Base-by-base conservation (phyloP, 2,797 vertebrate genomes). In the Lagocephalus sceleratus region DNA sequence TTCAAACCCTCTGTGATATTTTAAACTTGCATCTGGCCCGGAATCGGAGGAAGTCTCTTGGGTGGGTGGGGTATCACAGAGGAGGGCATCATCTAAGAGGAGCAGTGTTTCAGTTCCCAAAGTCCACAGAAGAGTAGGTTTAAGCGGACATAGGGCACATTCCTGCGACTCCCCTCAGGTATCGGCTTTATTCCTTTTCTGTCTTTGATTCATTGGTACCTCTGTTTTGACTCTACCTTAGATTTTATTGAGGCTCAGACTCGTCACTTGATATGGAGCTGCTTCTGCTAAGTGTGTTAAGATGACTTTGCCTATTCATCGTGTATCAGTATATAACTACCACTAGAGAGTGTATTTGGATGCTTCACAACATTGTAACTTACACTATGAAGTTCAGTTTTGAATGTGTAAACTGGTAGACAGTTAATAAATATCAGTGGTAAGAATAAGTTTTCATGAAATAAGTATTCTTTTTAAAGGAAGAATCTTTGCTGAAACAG, bases 1-100 rank as follows among this genome's bases (percentile, higher is more conserved):
- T 64, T 79, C 74, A 61, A 42, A 57, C 65, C 32, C 67, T 73
- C 75, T 78, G 29, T 12, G 85, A 88, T 92, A 90, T 92, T 93
- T 92, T 90, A 89, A 91, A 90, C 78, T 68, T 53, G 52, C 68
- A 73, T 76, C 81, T 73, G 72, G 73, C 66, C 72, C 51, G 42
- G 77, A 77, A 81, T 70, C 80, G 83, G 83, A 71, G 20, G 57
- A 66, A 61, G 63, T 35, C 26, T 63, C 73, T 43, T 1, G 47
- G 54, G 72, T 55, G 82, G 68, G 69, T 52, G 78, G 70, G 67
- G 69, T 47, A 52, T 11, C 42, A 63, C 59, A 67, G 6, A 57
- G 60, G 67, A 39, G 65, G 65, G 64, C 39, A 54, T 58, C 25
- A 21, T 52, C 60, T 50, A 15, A 69, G 70, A 63, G 57, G 10